Base-by-base conservation (phyloP, 1,140 invertebrate species). In the Eumaeus atala region DNA sequence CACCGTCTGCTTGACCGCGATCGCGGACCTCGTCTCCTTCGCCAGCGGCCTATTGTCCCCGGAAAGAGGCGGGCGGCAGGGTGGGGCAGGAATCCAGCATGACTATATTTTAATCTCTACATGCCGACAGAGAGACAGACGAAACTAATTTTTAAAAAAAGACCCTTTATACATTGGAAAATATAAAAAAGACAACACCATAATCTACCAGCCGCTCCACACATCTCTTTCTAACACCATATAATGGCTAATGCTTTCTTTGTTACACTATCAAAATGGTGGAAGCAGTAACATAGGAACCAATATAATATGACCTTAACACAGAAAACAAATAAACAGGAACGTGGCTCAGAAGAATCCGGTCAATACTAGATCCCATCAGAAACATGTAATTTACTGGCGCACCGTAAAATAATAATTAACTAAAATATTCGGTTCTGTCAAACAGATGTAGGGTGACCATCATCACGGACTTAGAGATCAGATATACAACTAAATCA, bases 341-440 rank as follows among this genome's bases (percentile, higher is more conserved):
- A 14, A 10, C 33, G 53, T 37, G 54, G 67, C 16, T 61, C 70
- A 53, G 50, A 44, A 36, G 53, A 57, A 50, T 48, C 51, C 67
- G 62, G 67, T 9, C 53, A 21, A 52, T 51, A 51, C 55, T 57
- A 58, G 59, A 54, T 57, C 54, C 47, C 52, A 62, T 57, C 65
- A 62, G 63, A 61, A 62, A 70, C 65, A 64, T 65, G 58, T 69
- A 73, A 73, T 73, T 73, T 73, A 71, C 66, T 64, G 66, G 66
- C 61, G 59, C 59, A 54, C 62, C 62, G 71, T 73, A 69, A 73
- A 73, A 73, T 67, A 73, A 67, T 73, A 62, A 73, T 73, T 73
- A 73, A 65, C 62, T 73, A 37, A 64, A 59, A 52, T 57, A 62
- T 60, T 59, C 59, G 59, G 57, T 69, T 69, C 54, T 68, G 61